Conservation (phyloP, 1,140 invertebrate genomes). For the Drosophila auraria region DNA sequence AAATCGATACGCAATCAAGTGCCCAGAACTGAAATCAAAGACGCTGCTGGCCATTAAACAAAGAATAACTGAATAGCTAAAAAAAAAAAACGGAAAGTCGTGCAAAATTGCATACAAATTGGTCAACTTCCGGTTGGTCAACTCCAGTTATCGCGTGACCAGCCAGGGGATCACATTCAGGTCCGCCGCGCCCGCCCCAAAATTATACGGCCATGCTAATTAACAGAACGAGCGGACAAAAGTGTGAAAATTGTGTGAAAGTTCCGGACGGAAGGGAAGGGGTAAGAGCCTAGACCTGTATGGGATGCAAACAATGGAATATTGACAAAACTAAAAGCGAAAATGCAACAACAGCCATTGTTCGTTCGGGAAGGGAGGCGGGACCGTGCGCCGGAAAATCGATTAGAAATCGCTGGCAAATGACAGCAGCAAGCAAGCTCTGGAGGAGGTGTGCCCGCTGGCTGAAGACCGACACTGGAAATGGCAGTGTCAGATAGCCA, state of each 20-base stretch:
- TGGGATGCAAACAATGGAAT: slow-evolving; percentile 58
- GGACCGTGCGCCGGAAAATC: slow-evolving; percentile 68
- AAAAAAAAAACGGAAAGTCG: slow-evolving; percentile 23
- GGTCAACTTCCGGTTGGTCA: slow-evolving; percentile 65
- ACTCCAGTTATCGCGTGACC: slow-evolving; percentile 58
- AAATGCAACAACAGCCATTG: slow-evolving; percentile 53
- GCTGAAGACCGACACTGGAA: slow-evolving; percentile 52
- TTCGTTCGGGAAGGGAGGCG: slow-evolving; percentile 15
- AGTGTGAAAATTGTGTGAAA: slow-evolving; percentile 77
- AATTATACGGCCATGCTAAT: slow-evolving; percentile 73
- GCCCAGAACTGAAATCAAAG: slow-evolving; percentile 60
- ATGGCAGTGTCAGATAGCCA: slow-evolving; percentile 45
- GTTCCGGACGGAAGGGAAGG: slow-evolving; percentile 34
- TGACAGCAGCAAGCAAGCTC: slow-evolving; percentile 55
- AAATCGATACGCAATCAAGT: slow-evolving; percentile 46
- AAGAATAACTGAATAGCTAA: slow-evolving; percentile 13
- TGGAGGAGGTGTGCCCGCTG: slow-evolving; percentile 74
- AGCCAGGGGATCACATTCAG: slow-evolving; percentile 22
- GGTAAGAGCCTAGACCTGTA: slow-evolving; percentile 27
- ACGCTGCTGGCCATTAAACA: slow-evolving; percentile 39
- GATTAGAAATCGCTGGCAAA: slow-evolving; percentile 81
- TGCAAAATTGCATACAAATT: slow-evolving; percentile 72
- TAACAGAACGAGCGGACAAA: slow-evolving; percentile 67
- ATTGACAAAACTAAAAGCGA: slow-evolving; percentile 63
- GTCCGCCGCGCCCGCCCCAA: slow-evolving; percentile 4